A percentile compares a stretch with the other conserved stretches of the same genome.
Evolutionary conservation across 2,113 vertebrate genomes (phyloP).

Genomic region (Clarias gariepinus): DNA sequence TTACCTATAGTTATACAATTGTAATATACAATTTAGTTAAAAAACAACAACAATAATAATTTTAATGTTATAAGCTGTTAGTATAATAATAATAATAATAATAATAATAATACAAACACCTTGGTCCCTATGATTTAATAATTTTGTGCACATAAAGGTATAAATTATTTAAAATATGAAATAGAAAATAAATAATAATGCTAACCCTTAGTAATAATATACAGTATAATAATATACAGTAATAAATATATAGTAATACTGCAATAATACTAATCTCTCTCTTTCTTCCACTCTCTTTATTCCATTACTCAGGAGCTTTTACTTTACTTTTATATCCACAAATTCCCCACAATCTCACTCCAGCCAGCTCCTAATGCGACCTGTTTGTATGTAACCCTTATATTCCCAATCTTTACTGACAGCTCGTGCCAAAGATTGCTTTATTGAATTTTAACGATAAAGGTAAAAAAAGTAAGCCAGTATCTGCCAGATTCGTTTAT

Average conservation of each 20-base stretch:
- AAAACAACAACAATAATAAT: no score
- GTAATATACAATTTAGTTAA: no score
- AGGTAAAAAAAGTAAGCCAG: neutral
- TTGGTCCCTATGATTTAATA: no score
- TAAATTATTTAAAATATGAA: neutral
- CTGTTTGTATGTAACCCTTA: slow-evolving; percentile 32
- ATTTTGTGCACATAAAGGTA: neutral
- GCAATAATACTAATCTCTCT: no score
- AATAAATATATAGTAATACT: no score
- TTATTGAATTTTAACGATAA: slow-evolving; percentile 31
- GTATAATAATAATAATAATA: no score
- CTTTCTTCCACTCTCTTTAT: neutral
- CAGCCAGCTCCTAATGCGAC: slow-evolving; percentile 28
- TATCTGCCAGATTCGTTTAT: slow-evolving; percentile 55
- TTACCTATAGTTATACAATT: no score
- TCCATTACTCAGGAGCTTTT: neutral
- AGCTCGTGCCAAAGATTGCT: slow-evolving; percentile 15
- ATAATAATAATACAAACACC: neutral
- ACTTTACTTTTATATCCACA: neutral
- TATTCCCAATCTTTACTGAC: slow-evolving; percentile 4
- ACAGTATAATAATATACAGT: no score
- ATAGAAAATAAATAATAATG: no score
- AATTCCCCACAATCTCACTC: neutral
- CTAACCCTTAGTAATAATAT: no score
- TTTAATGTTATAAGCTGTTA: no score